Conservation (phyloP, 2,113 vertebrate genomes). For the Daboia siamensis region DNA sequence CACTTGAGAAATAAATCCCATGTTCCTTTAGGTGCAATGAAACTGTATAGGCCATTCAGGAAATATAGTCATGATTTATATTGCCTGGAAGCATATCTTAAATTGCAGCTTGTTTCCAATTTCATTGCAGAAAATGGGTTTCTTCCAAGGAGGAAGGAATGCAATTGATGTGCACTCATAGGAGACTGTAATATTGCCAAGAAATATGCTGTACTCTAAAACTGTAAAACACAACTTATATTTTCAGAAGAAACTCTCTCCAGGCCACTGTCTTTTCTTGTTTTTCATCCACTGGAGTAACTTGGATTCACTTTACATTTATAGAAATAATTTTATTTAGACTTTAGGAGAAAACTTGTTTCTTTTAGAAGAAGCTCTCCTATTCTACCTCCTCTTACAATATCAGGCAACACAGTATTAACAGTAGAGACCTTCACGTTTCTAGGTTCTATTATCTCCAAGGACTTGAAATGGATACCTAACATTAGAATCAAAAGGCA, state of each 20-base stretch:
- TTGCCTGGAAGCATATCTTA: slow-evolving; percentile 18
- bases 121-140: slow-evolving; percentile 29
- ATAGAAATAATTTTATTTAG: not conserved
- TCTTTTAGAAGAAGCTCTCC: not conserved
- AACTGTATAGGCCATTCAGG: slow-evolving; percentile 6
- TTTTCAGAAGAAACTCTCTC: slow-evolving; percentile 3
- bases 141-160: not conserved
- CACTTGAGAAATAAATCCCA: not conserved
- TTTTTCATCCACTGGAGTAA: slow-evolving; percentile 4
- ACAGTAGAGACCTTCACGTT: not conserved
- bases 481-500: not conserved
- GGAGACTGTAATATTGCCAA: not conserved
- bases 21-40: not conserved
- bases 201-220: not conserved
- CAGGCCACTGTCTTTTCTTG: not conserved
- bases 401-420: not conserved
- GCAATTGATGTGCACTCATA: not conserved
- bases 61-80: slow-evolving; percentile 15
- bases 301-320: not conserved
- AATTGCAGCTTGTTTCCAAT: slow-evolving; percentile 31
- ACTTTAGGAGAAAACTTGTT: not conserved
- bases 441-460: not conserved
- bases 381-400: not conserved
- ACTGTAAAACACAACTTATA: not conserved
- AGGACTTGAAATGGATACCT: not conserved